Base-by-base conservation (phyloP, 2,113 vertebrate genomes). In the Oryzias woworae region DNA sequence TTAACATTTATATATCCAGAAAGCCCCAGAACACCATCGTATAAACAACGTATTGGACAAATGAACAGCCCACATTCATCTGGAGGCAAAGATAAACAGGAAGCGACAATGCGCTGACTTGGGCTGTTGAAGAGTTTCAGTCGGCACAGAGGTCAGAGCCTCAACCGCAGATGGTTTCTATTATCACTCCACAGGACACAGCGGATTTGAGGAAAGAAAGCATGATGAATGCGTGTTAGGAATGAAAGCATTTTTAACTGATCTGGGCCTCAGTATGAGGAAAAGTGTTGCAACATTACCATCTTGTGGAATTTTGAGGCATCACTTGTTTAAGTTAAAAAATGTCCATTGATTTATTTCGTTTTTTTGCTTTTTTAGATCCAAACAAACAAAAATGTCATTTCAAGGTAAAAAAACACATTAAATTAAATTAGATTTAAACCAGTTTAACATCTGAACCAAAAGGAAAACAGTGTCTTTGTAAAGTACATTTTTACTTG, bases 231-330 rank as follows among this genome's bases (percentile, higher is more conserved):
- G 53, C 36, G 10, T 62, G 56, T 53, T 10, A 60, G 14, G 5
- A 52, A 64, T 57, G 7, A 66, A 23, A 6, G 8, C 47, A n/a
- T 46, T 46, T 18, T 20, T 14, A 22, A n/a, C 20, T 22, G 23
- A 23, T 15, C 4, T 7, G 5, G 15, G 7, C 6, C 17, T 48
- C 20, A 14, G 22, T 4, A 5, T 23, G 2, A 2, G 31, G 31
- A 54, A 57, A 24, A 6, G 36, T 66, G 28, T 4, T 28, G 55
- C 52, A 77, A 73, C 66, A 74, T 15, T 14, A 0, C 82, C 82
- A 80, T 64, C 82, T 75, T 62, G 80, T 86, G 87, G 83, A 54
- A 22, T 45, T 2, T 66, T 59, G 8, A 3, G 8, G 36, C 36
- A 36, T 36, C 36, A 36, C 10, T 36, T 12, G 31, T 10, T 36